A percentile compares a stretch with the other conserved stretches of the same genome.
These are phyloP conservation scores for Chrysolina oricalcia DNA, from an alignment of 2,888 invertebrate genomes.

Conservation along the genomic window DNA sequence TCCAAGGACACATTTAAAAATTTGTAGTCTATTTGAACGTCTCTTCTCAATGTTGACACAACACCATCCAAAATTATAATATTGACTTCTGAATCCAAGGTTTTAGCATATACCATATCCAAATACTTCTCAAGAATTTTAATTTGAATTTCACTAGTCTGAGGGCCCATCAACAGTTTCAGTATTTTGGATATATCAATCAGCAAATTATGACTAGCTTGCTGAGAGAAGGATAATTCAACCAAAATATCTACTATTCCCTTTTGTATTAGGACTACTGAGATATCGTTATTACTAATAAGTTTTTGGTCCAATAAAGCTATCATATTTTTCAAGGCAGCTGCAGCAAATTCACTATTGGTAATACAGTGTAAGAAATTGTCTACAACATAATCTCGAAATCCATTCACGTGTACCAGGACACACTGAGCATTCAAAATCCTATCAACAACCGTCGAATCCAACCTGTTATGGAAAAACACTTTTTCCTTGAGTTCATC, in stretches of 20 bases:
- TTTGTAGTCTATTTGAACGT: slow-evolving; percentile 65
- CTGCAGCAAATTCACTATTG: slow-evolving; percentile 1
- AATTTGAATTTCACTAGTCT: slow-evolving; percentile 71
- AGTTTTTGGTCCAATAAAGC: slow-evolving; percentile 22
- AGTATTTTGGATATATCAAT: slow-evolving; percentile 69
- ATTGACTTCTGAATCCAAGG: slow-evolving; percentile 58
- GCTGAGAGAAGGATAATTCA: slow-evolving; percentile 25
- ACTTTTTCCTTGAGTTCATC: slow-evolving; percentile 36
- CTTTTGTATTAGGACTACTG: slow-evolving; percentile 35
- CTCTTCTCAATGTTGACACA: slow-evolving; percentile 72
- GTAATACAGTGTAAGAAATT: slow-evolving; percentile 27
- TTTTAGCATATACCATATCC: slow-evolving; percentile 55
- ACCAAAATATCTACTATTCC: slow-evolving; percentile 34
- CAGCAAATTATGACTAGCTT: background rate
- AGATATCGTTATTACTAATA: slow-evolving; percentile 4
- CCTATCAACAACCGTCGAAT: background rate
- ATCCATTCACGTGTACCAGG: slow-evolving; percentile 26
- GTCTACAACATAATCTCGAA: slow-evolving; percentile 27
- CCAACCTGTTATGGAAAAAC: slow-evolving; percentile 17
- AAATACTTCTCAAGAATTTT: slow-evolving; percentile 70
- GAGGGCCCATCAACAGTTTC: slow-evolving; percentile 70
- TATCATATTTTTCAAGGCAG: slow-evolving; percentile 31
- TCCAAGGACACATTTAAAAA: slow-evolving; percentile 69
- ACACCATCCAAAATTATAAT: slow-evolving; percentile 74
- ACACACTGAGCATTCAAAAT: slow-evolving; percentile 26